Conservation (phyloP, 2,888 invertebrate species). For the Lithophane ornitopus region DNA sequence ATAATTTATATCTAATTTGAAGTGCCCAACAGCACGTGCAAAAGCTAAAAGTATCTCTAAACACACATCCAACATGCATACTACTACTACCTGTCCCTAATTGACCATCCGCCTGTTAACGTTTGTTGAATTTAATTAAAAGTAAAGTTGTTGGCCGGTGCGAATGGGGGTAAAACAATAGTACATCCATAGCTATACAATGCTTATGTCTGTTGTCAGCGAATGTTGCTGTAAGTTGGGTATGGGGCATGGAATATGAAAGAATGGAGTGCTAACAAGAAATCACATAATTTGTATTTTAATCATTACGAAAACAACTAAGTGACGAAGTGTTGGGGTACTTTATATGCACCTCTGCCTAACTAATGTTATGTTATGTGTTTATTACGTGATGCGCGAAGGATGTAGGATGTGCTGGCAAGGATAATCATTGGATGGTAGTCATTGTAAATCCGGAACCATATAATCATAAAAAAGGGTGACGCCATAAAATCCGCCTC, state of each 20-base stretch:
- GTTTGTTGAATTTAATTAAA: slow-evolving; percentile 62
- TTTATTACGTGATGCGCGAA: no score
- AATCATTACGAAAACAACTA: no score
- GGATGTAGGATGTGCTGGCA: no score
- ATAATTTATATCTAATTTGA: neutral
- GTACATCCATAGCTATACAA: neutral
- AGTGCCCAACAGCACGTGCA: neutral
- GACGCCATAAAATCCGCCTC: neutral
- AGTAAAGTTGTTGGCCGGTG: slow-evolving; percentile 28
- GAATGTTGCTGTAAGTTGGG: neutral
- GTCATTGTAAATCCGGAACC: neutral
- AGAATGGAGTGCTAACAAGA: neutral
- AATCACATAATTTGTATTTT: no score
- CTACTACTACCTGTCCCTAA: slow-evolving; percentile 5
- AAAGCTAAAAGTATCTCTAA: neutral
- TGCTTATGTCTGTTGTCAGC: neutral
- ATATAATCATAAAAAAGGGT: neutral
- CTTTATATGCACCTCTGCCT: no score
- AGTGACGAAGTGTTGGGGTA: no score
- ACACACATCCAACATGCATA: slow-evolving; percentile 3
- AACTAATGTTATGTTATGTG: no score
- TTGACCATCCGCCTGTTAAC: slow-evolving; percentile 10
- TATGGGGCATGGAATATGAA: neutral
- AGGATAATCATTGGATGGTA: neutral
- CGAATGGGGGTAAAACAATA: slow-evolving; percentile 17